Evolutionary conservation across 2,113 vertebrate species (phyloP).

Genomic region (Polypterus bichir): DNA sequence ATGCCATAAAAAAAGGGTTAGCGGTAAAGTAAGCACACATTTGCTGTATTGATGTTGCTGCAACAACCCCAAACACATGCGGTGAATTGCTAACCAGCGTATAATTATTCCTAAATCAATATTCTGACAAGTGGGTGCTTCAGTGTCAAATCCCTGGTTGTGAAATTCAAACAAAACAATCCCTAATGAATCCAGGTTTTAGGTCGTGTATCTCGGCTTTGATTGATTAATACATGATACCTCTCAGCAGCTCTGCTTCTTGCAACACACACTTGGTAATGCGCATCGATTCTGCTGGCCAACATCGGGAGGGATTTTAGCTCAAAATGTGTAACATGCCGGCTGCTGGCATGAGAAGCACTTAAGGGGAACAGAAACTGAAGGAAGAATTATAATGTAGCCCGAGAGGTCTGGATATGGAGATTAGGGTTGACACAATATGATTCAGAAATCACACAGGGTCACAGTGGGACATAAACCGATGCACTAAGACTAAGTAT

Average conservation of each 20-base stretch:
- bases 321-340: too few relatives aligned
- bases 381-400: too few relatives aligned
- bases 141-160: conserved; percentile 38
- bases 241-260: conserved; percentile 45
- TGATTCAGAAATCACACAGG: too few relatives aligned
- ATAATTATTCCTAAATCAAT: conserved; percentile 58
- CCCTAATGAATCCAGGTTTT: conserved; percentile 40
- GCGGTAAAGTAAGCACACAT: not conserved
- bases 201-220: conserved; percentile 41
- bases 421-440: too few relatives aligned
- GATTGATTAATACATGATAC: conserved; percentile 56
- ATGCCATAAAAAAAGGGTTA: too few relatives aligned
- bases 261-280: conserved; percentile 44
- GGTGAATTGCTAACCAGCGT: conserved; percentile 47
- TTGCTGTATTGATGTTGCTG: conserved; percentile 4
- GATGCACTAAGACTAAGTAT: too few relatives aligned
- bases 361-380: too few relatives aligned
- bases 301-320: too few relatives aligned
- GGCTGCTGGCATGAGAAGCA: too few relatives aligned
- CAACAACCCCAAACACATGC: conserved; percentile 12
- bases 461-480: too few relatives aligned
- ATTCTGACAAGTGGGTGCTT: conserved; percentile 40
- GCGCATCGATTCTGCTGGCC: conserved; percentile 13
- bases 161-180: conserved; percentile 34
- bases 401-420: too few relatives aligned